Conservation (phyloP, 2,888 invertebrate species). For the Drosophila stalkeri region DNA sequence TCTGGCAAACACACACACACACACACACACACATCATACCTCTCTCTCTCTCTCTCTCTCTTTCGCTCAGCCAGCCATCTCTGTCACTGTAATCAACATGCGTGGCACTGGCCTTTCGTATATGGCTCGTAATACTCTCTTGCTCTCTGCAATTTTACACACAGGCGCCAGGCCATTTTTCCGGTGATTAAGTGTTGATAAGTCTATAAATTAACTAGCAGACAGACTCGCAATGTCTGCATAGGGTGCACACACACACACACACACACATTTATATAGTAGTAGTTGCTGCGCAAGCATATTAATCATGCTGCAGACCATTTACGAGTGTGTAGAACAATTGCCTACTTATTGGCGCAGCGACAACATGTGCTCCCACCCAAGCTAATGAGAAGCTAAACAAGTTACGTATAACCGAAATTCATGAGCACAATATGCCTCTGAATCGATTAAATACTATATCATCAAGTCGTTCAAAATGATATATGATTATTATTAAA, state of each 20-base stretch:
- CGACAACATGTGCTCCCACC: slow-evolving; percentile 27
- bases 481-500: slow-evolving; percentile 17
- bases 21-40: background rate
- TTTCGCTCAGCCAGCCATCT: slow-evolving; percentile 10
- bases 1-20: slow-evolving; percentile 31
- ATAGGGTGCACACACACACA: slow-evolving; percentile 19
- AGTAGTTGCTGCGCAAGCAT: slow-evolving; percentile 33
- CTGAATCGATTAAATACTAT: slow-evolving; percentile 33
- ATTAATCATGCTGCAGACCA: slow-evolving; percentile 70
- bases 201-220: slow-evolving; percentile 77
- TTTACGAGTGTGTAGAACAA: slow-evolving; percentile 56
- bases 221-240: slow-evolving; percentile 51
- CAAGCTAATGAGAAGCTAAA: slow-evolving; percentile 44
- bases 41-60: slow-evolving; percentile 2
- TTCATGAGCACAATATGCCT: slow-evolving; percentile 14
- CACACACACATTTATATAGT: background rate
- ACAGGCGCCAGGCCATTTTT: slow-evolving; percentile 68
- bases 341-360: slow-evolving; percentile 54
- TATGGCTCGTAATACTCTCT: slow-evolving; percentile 34
- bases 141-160: slow-evolving; percentile 62
- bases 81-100: slow-evolving; percentile 71
- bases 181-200: slow-evolving; percentile 82
- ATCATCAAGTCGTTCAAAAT: slow-evolving; percentile 15
- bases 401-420: slow-evolving; percentile 1
- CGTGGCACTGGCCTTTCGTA: slow-evolving; percentile 57